Conservation (phyloP, 2,113 vertebrate genomes). For the Aegithalos caudatus region DNA sequence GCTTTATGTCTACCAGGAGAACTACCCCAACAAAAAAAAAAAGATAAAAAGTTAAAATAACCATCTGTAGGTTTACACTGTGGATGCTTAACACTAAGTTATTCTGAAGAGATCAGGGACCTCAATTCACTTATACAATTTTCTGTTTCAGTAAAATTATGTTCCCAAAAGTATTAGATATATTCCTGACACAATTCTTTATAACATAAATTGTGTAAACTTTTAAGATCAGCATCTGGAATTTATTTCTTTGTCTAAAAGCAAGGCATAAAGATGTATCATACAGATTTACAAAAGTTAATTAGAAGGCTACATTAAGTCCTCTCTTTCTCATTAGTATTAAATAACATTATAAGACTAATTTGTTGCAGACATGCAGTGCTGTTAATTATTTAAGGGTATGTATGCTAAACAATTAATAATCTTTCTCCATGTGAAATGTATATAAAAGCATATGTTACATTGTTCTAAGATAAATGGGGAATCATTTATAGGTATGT, state of each 20-base stretch:
- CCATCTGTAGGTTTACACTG: conserved; percentile 5
- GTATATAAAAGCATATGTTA: not conserved
- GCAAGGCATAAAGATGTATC: not conserved
- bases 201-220: not conserved
- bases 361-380: not conserved
- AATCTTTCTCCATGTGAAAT: not conserved
- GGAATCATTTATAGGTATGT: not conserved
- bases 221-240: not conserved
- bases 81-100: not conserved
- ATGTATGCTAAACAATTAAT: not conserved
- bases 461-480: not conserved
- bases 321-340: not conserved
- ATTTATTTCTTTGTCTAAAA: not conserved
- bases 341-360: not conserved
- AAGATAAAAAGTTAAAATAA: not conserved
- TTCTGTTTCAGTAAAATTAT: conserved; percentile 22
- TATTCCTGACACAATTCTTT: not conserved
- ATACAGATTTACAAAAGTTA: not conserved
- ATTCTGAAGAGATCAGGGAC: not conserved
- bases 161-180: not conserved
- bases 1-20: conserved; percentile 75
- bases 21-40: not conserved
- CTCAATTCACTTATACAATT: not conserved
- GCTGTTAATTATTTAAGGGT: not conserved
- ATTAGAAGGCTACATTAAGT: not conserved